These are phyloP conservation scores for Melanotaenia trifasciata DNA, from an alignment of 2,797 vertebrate species.

Conservation along the genomic window DNA sequence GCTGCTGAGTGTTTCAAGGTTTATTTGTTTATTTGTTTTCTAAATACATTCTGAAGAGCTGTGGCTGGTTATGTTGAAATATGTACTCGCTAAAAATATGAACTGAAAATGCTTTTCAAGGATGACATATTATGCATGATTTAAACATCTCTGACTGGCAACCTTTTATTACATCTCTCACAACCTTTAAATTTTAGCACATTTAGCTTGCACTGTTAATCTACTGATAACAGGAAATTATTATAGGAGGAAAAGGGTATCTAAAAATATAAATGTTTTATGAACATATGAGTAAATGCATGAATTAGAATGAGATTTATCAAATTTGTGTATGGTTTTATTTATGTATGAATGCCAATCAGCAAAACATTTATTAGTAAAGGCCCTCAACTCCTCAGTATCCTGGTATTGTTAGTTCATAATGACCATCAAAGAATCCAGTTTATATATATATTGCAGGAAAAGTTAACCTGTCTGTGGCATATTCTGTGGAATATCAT, in stretches of 20 bases:
- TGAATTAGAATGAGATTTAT: slow-evolving; percentile 6
- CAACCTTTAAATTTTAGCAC: background rate
- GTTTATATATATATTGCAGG: slow-evolving; percentile 2
- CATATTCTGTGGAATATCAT: slow-evolving; percentile 1
- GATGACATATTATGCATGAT: slow-evolving; percentile 5
- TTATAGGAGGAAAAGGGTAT: background rate
- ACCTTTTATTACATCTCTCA: background rate
- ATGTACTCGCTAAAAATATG: background rate
- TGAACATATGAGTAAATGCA: slow-evolving; percentile 8
- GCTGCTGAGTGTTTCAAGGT: slow-evolving; percentile 37
- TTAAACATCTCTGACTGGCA: background rate
- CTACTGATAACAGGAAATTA: background rate
- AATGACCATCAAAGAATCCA: slow-evolving; percentile 3
- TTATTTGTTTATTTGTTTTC: slow-evolving; percentile 24
- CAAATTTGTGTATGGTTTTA: background rate
- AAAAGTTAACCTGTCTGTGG: slow-evolving; percentile 17
- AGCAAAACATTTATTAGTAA: slow-evolving; percentile 6
- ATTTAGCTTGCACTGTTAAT: background rate
- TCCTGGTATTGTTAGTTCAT: slow-evolving; percentile 7
- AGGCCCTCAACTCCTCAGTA: slow-evolving; percentile 1
- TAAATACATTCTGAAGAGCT: slow-evolving; percentile 28
- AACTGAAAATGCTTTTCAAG: slow-evolving; percentile 37
- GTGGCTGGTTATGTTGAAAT: slow-evolving; percentile 13
- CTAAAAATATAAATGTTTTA: background rate
- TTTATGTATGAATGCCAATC: background rate